Percentiles rank a stretch among this genome's conserved stretches.
phyloP scores from a whole-genome alignment of 2,113 vertebrate species.

The Ginglymostoma cirratum region DNA sequence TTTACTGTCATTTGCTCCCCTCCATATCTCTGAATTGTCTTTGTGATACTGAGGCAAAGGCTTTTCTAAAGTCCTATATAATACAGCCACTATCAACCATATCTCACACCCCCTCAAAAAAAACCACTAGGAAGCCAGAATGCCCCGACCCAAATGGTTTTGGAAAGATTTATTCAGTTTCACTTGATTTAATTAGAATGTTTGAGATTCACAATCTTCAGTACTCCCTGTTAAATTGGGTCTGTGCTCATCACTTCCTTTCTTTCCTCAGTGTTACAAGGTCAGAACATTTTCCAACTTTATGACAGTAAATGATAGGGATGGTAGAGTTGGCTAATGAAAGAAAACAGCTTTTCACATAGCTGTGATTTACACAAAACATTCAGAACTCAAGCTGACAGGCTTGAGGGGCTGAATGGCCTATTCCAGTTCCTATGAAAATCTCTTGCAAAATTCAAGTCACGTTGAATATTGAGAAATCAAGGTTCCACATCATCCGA shows the following conservation, averaged over 20 bases:
- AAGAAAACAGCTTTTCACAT: neutral
- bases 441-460: neutral
- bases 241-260: neutral
- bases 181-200: neutral
- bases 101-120: neutral
- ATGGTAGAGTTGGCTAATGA: neutral
- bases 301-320: neutral
- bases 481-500: neutral
- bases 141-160: neutral
- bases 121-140: neutral
- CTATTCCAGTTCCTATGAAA: no score
- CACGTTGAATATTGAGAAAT: neutral
- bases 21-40: neutral
- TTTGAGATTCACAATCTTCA: neutral
- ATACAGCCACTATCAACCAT: neutral
- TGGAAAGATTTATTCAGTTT: neutral
- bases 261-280: neutral
- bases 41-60: neutral
- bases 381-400: neutral
- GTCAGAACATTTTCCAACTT: neutral
- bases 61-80: neutral
- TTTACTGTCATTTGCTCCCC: neutral
- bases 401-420: neutral
- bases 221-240: neutral
- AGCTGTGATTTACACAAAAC: neutral